phyloP scores from a whole-genome alignment of 1,140 invertebrate species.

The Rhagoletis pomonella region DNA sequence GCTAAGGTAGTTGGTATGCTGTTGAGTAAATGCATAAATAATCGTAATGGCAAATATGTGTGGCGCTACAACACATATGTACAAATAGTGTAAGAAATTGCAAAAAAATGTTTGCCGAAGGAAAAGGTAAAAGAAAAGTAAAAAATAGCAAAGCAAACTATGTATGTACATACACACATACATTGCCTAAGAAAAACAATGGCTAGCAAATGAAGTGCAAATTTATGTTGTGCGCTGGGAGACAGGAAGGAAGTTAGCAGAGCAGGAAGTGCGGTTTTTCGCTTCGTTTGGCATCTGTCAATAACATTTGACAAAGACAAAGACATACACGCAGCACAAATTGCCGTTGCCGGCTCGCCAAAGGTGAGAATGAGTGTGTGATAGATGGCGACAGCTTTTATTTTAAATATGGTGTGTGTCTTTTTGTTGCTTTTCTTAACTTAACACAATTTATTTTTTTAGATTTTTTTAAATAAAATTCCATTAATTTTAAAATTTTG shows the following conservation, averaged over 20 bases:
- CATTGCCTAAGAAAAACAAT: slow-evolving; percentile 3
- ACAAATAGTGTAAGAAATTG: not conserved
- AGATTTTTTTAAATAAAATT: too few relatives aligned
- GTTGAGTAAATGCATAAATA: slow-evolving; percentile 46
- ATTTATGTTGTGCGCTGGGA: not conserved
- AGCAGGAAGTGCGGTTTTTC: slow-evolving; percentile 3
- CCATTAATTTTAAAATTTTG: too few relatives aligned
- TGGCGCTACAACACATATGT: not conserved
- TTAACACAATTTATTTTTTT: too few relatives aligned
- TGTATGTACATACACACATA: not conserved
- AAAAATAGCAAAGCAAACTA: not conserved
- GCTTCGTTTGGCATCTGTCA: slow-evolving; percentile 21
- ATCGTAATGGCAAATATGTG: slow-evolving; percentile 8
- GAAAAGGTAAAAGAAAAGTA: not conserved
- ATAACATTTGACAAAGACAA: not conserved
- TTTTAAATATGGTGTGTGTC: not conserved
- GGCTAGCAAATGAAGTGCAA: slow-evolving; percentile 34
- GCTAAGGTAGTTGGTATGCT: not conserved
- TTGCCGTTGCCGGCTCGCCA: not conserved
- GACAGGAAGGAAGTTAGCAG: not conserved
- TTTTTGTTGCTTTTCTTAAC: not conserved
- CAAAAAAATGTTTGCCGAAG: not conserved
- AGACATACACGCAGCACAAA: not conserved
- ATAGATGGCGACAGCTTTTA: not conserved
- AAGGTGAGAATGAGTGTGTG: not conserved